These are phyloP conservation scores for Hippoglossus hippoglossus DNA, from an alignment of 2,797 vertebrate species.

Conservation along the genomic window DNA sequence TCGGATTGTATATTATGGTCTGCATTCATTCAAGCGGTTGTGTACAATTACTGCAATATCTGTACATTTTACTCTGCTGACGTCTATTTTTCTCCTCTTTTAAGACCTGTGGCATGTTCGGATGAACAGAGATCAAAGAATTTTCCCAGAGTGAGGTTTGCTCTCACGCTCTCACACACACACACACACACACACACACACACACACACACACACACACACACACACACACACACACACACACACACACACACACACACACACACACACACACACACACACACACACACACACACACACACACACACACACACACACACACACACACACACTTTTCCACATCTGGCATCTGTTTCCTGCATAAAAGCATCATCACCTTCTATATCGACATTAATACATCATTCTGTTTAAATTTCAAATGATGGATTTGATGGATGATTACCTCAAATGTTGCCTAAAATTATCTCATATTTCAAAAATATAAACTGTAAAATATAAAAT, in stretches of 20 bases:
- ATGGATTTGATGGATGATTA: neutral
- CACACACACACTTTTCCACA: conserved; percentile 21
- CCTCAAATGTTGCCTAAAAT: neutral
- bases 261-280: conserved; percentile 10
- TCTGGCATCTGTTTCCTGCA: conserved; percentile 28
- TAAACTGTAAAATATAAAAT: neutral
- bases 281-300: conserved; percentile 15
- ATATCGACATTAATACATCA: conserved; percentile 44
- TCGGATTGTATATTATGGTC: neutral
- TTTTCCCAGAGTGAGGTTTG: conserved; percentile 10
- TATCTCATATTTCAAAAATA: neutral
- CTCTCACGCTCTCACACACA: neutral
- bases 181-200: conserved; percentile 9
- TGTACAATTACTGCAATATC: neutral
- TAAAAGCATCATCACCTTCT: conserved; percentile 34
- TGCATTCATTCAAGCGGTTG: conserved; percentile 1
- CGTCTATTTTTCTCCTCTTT: neutral
- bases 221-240: conserved; percentile 9
- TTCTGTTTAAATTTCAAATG: conserved; percentile 22
- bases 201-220: conserved; percentile 13
- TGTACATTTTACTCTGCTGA: neutral
- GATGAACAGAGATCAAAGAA: conserved; percentile 45
- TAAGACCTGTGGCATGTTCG: conserved; percentile 34
- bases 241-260: conserved; percentile 9
- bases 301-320: conserved; percentile 15